Evolutionary conservation across 2,113 vertebrate species (phyloP).

Genomic region (Ochotona curzoniae): DNA sequence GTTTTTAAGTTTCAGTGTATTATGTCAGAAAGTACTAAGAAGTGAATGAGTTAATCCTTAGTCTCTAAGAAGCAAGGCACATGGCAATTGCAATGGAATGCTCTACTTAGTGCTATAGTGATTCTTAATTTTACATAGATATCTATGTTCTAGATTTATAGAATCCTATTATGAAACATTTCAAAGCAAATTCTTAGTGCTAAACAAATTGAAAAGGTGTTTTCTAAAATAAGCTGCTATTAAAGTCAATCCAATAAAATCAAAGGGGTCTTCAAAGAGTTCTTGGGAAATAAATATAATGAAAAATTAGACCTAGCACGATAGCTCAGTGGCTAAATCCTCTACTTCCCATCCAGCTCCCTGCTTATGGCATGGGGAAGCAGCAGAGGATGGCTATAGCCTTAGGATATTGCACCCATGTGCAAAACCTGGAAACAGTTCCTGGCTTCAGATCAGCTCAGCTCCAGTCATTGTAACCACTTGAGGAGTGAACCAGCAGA

Average conservation of each 20-base stretch:
- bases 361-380: too few species aligned
- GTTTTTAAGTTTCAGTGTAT: neutral
- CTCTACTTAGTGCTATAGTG: neutral
- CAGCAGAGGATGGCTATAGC: too few species aligned
- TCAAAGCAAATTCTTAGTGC: constrained; percentile 16
- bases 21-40: neutral
- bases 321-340: too few species aligned
- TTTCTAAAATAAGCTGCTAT: neutral
- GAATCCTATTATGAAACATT: constrained; percentile 11
- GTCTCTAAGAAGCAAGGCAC: neutral
- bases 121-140: neutral
- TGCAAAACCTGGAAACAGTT: too few species aligned
- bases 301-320: too few species aligned
- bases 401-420: too few species aligned
- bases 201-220: constrained; percentile 18
- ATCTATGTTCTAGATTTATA: neutral
- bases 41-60: neutral
- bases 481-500: too few species aligned
- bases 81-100: neutral
- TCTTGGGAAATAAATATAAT: too few species aligned
- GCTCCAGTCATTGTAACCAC: too few species aligned
- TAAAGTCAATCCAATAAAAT: neutral
- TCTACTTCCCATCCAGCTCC: too few species aligned
- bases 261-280: neutral
- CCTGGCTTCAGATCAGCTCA: too few species aligned